phyloP scores from a whole-genome alignment of 1,140 invertebrate species.

The Papilio xuthus region DNA sequence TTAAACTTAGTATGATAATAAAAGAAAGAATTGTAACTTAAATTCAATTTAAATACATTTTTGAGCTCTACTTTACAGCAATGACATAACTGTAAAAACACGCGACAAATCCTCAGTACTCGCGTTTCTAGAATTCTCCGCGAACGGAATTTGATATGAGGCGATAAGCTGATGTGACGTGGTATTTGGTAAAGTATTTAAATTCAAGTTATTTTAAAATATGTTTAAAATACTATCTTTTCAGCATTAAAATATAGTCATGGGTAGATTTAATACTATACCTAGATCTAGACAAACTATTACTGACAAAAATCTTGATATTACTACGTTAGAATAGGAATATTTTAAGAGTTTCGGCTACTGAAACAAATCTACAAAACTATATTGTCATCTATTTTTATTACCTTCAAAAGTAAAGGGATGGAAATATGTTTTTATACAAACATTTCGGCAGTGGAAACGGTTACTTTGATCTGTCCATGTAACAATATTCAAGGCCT shows the following conservation, averaged over 20 bases:
- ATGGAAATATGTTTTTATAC: not conserved
- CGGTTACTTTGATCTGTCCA: not conserved
- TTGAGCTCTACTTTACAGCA: not conserved
- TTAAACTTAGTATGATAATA: too few species aligned
- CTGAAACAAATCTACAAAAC: not conserved
- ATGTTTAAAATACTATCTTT: not conserved
- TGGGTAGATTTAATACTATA: too few species aligned
- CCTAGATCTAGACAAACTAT: too few species aligned
- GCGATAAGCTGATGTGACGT: not conserved
- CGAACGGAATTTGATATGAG: slow-evolving; percentile 12
- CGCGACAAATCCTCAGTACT: not conserved
- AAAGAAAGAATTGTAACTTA: too few species aligned
- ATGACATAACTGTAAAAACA: not conserved
- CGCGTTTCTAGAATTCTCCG: not conserved
- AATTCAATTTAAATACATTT: too few species aligned
- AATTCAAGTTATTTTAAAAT: not conserved
- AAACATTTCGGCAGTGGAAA: not conserved
- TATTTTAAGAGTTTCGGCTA: not conserved
- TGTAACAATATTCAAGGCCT: not conserved
- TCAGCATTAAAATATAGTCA: too few species aligned
- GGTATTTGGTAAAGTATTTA: not conserved
- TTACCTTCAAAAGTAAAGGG: not conserved
- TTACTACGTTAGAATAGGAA: too few species aligned
- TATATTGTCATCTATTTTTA: too few species aligned
- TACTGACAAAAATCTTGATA: too few species aligned